A percentile compares a stretch with the other conserved stretches of the same genome.
Evolutionary conservation across 2,888 invertebrate genomes (phyloP).

Genomic region (Dichetophora obliterata): DNA sequence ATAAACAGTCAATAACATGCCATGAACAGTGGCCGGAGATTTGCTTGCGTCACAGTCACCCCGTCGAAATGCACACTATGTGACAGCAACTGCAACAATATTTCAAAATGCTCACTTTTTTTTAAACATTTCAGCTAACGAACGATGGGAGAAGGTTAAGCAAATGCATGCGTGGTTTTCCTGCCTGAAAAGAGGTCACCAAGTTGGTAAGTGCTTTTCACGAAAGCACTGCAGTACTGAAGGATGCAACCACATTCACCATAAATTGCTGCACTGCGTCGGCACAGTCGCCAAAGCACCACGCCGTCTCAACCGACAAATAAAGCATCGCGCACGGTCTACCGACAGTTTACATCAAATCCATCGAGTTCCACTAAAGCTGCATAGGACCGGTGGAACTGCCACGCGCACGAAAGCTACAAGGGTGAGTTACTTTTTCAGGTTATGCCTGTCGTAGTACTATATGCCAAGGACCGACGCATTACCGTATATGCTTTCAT

Average conservation of each 20-base stretch:
- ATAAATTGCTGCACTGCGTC: slow-evolving; percentile 7
- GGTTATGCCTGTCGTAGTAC: too few relatives aligned
- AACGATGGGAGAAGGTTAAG: slow-evolving; percentile 34
- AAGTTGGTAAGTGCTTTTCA: slow-evolving; percentile 31
- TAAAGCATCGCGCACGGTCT: too few relatives aligned
- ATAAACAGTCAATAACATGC: not conserved
- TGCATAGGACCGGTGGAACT: too few relatives aligned
- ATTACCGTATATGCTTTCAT: too few relatives aligned
- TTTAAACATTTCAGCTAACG: slow-evolving; percentile 15
- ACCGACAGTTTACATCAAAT: too few relatives aligned
- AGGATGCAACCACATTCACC: not conserved
- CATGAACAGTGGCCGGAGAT: not conserved
- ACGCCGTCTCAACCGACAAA: too few relatives aligned
- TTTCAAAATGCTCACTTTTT: slow-evolving; percentile 14
- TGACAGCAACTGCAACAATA: not conserved
- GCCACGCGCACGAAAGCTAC: too few relatives aligned
- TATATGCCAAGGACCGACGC: too few relatives aligned
- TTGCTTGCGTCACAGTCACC: not conserved
- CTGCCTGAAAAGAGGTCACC: slow-evolving; percentile 37
- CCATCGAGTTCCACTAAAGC: too few relatives aligned
- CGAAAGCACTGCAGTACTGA: slow-evolving; percentile 26
- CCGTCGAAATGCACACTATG: not conserved
- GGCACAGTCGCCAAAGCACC: too few relatives aligned
- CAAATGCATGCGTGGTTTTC: slow-evolving; percentile 30
- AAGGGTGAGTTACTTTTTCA: too few relatives aligned